Conservation (phyloP, 2,797 vertebrate species). For the Myotis vivesi region DNA sequence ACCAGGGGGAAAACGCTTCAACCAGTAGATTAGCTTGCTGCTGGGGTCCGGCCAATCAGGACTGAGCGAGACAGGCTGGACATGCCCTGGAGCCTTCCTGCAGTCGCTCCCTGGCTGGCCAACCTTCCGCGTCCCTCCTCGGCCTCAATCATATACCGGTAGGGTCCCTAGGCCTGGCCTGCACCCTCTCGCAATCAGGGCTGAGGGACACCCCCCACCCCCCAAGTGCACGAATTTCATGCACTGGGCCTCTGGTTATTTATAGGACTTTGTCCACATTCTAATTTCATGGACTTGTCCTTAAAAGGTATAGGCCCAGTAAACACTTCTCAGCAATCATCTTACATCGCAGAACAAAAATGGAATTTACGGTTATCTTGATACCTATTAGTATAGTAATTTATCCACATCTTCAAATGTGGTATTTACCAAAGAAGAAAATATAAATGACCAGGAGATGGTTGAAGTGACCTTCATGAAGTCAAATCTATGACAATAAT, state of each 20-base stretch:
- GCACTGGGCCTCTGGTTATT: not conserved
- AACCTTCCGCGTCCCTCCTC: no score
- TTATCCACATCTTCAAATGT: not conserved
- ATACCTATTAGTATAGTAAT: not conserved
- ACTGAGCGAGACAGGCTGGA: no score
- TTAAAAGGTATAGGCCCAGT: not conserved
- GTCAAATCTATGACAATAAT: not conserved
- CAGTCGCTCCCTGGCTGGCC: no score
- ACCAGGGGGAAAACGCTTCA: no score
- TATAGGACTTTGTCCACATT: not conserved
- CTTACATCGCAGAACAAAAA: not conserved
- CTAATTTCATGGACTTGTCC: not conserved
- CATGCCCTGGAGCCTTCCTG: no score
- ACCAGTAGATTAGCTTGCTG: no score
- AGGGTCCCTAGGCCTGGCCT: no score
- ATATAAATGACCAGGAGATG: not conserved
- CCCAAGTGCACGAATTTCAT: no score
- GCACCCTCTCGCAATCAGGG: no score
- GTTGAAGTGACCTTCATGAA: not conserved
- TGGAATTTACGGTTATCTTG: not conserved
- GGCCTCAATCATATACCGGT: no score
- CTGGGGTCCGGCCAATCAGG: no score
- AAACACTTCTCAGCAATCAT: not conserved
- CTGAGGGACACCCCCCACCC: no score
- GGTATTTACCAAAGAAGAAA: not conserved